Evolutionary conservation across 2,113 vertebrate genomes (phyloP), one percentile per base, ranked within the genome.

Genomic region (Cyprinodon variegatus): DNA sequence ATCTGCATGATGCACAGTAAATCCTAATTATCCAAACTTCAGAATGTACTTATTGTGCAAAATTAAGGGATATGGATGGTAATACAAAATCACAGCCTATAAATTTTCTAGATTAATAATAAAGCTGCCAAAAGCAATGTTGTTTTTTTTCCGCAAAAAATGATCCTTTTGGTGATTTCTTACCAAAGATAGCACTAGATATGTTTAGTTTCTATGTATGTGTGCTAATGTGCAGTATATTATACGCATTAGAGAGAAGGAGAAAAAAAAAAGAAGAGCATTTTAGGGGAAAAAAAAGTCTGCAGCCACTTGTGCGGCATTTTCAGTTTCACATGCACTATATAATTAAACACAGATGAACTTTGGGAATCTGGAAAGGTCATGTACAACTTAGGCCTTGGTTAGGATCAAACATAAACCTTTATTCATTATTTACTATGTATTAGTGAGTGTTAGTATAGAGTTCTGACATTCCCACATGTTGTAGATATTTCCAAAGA

Each of bases 11-110:
- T 86, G 62, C 78, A 87, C 82, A 86, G 74, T 90, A 89, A 86
- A 89, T 90, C 89, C 87, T 90, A 78, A 88, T 88, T 88, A 89
- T 83, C 78, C 79, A 50, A 86, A 79, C 81, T 76, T 82, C 76
- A 79, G 76, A 73, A 76, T 67, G 67, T 65, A 36, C 78, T 68
- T 76, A 70, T 76, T 80, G 83, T 59, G 68, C 38, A 39, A 78
- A 85, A 86, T 90, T 71, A 89, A 89, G 73, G 77, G 83, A 85
- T 78, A 83, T 88, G 78, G 79, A 66, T 70, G 66, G 81, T 77
- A 83, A 90, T 74, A 75, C 76, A 81, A 86, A 81, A 78, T 82
- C 88, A 77, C 88, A 78, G 74, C 79, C 78, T 79, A 75, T 66
- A 86, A 72, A 84, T 84, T 78, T 78, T 81, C 22, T 69, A 61